phyloP scores from a whole-genome alignment of 2,888 invertebrate species.

The Drosophila falleni region DNA sequence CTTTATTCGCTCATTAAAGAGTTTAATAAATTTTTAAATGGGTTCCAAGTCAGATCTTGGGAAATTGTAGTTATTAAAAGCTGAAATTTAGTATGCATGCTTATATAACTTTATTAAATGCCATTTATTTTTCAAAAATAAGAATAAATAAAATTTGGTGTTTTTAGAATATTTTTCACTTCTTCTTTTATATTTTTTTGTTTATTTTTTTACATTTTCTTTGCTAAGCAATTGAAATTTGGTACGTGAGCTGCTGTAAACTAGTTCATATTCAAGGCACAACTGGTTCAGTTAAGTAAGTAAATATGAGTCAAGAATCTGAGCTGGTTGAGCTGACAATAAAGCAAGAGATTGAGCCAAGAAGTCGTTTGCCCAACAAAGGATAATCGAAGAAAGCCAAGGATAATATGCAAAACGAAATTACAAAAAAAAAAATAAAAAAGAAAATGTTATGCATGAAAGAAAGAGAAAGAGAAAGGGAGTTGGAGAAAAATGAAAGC shows the following conservation, averaged over 20 bases:
- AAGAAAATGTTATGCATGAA: no score
- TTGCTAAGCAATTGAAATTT: not conserved
- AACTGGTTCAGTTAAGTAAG: slow-evolving; percentile 12
- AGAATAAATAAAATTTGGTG: not conserved
- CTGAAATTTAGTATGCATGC: not conserved
- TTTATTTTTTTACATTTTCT: not conserved
- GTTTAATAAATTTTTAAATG: not conserved
- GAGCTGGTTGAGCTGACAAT: slow-evolving; percentile 20
- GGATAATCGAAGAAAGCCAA: slow-evolving; percentile 20
- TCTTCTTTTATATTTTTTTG: not conserved
- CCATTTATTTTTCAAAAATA: not conserved
- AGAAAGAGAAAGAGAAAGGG: not conserved
- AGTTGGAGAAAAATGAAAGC: not conserved
- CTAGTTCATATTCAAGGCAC: slow-evolving; percentile 13
- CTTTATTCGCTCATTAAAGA: not conserved
- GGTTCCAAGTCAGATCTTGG: not conserved
- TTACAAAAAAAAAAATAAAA: slow-evolving; percentile 10
- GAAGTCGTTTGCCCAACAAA: slow-evolving; percentile 17
- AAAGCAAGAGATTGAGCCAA: slow-evolving; percentile 19
- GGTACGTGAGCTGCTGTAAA: not conserved
- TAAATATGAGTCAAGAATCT: slow-evolving; percentile 10
- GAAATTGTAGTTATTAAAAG: not conserved
- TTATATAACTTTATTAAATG: not conserved
- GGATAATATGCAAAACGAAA: slow-evolving; percentile 19
- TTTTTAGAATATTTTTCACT: not conserved